Conservation (phyloP, 2,797 vertebrate species). For the Salmo trutta region DNA sequence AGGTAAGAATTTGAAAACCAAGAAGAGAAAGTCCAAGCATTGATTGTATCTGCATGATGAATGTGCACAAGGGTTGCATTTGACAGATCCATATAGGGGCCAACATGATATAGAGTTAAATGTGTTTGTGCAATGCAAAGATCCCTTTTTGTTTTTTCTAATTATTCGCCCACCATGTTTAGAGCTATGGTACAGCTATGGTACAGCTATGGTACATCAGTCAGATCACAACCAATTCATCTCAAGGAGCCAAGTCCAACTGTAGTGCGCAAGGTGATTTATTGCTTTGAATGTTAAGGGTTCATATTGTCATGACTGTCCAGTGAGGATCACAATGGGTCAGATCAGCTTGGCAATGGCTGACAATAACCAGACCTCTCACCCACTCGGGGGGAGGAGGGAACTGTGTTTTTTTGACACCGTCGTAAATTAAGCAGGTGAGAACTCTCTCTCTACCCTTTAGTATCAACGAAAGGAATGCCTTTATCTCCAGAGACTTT, state of each 20-base stretch:
- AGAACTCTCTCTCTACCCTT: too few relatives aligned
- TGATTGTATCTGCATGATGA: constrained; percentile 72
- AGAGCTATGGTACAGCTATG: too few relatives aligned
- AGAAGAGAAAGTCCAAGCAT: constrained; percentile 49
- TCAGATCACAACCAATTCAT: constrained; percentile 38
- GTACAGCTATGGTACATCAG: constrained; percentile 17
- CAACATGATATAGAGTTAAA: constrained; percentile 55
- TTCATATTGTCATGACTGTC: constrained; percentile 19
- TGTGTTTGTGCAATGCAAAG: constrained; percentile 37
- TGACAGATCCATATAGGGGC: constrained; percentile 57
- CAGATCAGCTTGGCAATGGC: too few relatives aligned
- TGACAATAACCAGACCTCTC: too few relatives aligned
- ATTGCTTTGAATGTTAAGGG: constrained; percentile 49
- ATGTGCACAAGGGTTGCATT: constrained; percentile 50
- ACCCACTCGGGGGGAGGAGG: too few relatives aligned
- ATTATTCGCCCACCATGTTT: constrained; percentile 35
- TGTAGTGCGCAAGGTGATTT: constrained; percentile 34
- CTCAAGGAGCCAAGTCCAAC: constrained; percentile 28
- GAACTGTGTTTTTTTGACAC: too few relatives aligned
- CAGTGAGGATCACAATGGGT: too few relatives aligned
- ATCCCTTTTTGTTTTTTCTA: constrained; percentile 34
- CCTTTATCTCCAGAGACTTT: too few relatives aligned
- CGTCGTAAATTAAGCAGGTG: too few relatives aligned
- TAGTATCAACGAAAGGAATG: too few relatives aligned
- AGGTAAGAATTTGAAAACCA: constrained; percentile 47